Base-by-base conservation (phyloP, 1,140 invertebrate genomes). In the Solenopsis fugax region DNA sequence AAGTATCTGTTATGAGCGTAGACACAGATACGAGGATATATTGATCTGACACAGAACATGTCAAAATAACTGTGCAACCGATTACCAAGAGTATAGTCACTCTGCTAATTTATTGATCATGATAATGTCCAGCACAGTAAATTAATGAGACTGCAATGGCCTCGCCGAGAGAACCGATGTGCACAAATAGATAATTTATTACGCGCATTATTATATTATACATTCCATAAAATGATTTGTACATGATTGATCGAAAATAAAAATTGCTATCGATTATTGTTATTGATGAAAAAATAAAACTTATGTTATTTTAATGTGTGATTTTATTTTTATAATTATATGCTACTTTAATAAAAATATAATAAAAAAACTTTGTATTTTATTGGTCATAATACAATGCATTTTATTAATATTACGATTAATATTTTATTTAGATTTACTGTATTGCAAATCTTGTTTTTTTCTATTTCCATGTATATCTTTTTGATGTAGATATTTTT, bases 111-210 rank as follows among this genome's bases (percentile, higher is more conserved):
- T 82, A 82, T 81, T 21, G 78, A 56, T 71, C 34, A 58, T 24
- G 78, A 81, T 81, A 81, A 81, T 73, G 67, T 82, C 41, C 9
- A 34, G 41, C 6, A 16, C 54, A 41, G 18, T 60, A 54, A 72
- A 82, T 73, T 82, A 82, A 82, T 72, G 67, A 65, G 78, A 13
- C 50, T 72, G 41, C 41, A 73, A 82, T 58, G 41, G 6, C 16
- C 52, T 72, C 54, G 16, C 13, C n/a, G 62, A 80, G 12, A 34
- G 16, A 34, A 72, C 21, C 12, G 41, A 60, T 24, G 37, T 16
- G 24, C 24, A 72, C 48, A 82, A 58, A 18, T 72, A 82, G 37
- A 34, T 72, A 71, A 81, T 69, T 41, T 69, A 41, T 71, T 81
- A 24, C 37, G 9, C 21, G 45, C 9, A 48, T 58, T 58, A 60